Evolutionary conservation across 2,113 vertebrate species (phyloP), one percentile per base, ranked within the genome.

Genomic region (Nannobrachium achirus): DNA sequence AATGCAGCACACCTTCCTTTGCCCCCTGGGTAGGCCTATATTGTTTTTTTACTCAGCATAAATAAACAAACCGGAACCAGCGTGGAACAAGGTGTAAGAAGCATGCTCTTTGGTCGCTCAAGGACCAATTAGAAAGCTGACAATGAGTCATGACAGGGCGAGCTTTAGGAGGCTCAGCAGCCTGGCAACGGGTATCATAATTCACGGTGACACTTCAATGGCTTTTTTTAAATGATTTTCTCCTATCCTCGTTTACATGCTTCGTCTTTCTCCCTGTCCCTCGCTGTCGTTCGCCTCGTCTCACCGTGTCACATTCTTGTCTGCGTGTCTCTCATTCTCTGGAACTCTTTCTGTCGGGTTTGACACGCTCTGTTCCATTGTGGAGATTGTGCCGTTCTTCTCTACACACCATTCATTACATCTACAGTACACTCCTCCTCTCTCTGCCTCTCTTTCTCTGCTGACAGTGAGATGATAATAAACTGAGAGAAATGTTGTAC

Each of bases 381-480:
- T 73, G 59, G 42, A 50, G 66, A 64, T 55, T n/a, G n/a, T n/a
- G n/a, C n/a, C n/a, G n/a, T n/a, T n/a, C n/a, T n/a, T n/a, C n/a
- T n/a, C n/a, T n/a, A n/a, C n/a, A n/a, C n/a, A n/a, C n/a, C n/a
- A n/a, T n/a, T 66, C 61, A 13, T 39, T 46, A 62, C 63, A 33
- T 65, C 63, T 48, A 4, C 2, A 2, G 25, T 7, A 45, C 8
- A n/a, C 57, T 70, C 61, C 42, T 15, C 16, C 14, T 14, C 9
- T 38, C 16, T 59, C 6, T 19, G 25, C n/a, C 19, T 42, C 18
- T 73, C 63, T 75, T 39, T 66, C 45, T 41, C 55, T 66, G n/a
- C 41, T 56, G 56, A 79, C 70, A 63, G 53, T 11, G 15, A 76
- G 73, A 76, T 79, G 73, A 76, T 79, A 66, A 86, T 80, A 77